phyloP scores from a whole-genome alignment of 2,113 vertebrate genomes.

The Lathamus discolor region DNA sequence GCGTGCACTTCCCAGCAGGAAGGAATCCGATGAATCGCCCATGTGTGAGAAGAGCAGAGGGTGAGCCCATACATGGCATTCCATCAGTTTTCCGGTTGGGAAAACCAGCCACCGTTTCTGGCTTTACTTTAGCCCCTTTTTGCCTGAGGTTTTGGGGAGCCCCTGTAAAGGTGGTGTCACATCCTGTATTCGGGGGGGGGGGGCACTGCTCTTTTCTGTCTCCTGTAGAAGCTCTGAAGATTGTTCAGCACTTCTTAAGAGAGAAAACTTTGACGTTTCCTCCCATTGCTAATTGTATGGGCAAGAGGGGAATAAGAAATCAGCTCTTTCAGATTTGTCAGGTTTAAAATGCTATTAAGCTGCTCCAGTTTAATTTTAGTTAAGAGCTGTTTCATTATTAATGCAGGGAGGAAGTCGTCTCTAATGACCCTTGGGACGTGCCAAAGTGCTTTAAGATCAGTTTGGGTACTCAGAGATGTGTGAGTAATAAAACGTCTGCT shows the following conservation, averaged over 20 bases:
- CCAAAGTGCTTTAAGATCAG: conserved; percentile 50
- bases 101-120: accelerated
- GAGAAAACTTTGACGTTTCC: neutral
- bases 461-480: conserved; percentile 20
- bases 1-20: accelerated
- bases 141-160: neutral
- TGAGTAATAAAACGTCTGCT: conserved; percentile 36
- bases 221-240: neutral
- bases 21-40: neutral
- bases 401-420: neutral
- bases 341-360: neutral
- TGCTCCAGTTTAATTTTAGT: neutral
- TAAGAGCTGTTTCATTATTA: neutral
- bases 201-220: neutral
- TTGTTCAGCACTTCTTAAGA: neutral
- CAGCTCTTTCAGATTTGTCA: neutral
- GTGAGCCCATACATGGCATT: accelerated
- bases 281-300: neutral
- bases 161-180: no score
- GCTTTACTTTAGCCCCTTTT: neutral
- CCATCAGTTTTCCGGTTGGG: accelerated
- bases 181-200: neutral
- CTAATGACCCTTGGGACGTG: neutral
- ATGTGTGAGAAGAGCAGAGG: neutral
- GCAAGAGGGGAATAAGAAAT: neutral